phyloP scores from a whole-genome alignment of 2,888 invertebrate genomes.

The Agapetus fuscipes region DNA sequence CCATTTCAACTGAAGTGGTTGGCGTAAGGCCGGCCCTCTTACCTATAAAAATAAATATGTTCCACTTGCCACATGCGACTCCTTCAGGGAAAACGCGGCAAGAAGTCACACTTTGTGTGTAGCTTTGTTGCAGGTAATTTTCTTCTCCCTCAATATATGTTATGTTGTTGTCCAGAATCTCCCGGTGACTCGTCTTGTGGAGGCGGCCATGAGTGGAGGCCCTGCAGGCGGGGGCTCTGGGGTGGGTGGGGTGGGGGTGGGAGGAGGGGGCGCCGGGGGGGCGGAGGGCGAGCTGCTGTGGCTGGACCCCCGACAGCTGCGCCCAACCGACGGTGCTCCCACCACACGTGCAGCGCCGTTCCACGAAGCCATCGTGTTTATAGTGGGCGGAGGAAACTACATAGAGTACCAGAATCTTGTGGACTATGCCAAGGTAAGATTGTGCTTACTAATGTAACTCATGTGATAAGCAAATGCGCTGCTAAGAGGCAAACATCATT shows the following conservation, averaged over 20 bases:
- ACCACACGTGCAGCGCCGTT: slow-evolving; percentile 60
- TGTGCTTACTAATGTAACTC: too few species aligned
- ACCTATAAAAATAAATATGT: too few species aligned
- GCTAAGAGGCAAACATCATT: too few species aligned
- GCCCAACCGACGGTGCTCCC: slow-evolving; percentile 54
- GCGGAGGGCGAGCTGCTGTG: slow-evolving; percentile 86
- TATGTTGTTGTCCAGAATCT: slow-evolving; percentile 59
- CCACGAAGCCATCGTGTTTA: slow-evolving; percentile 82
- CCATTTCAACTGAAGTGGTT: too few species aligned
- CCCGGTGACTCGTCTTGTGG: slow-evolving; percentile 89
- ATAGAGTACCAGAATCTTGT: slow-evolving; percentile 98
- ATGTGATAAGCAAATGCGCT: too few species aligned
- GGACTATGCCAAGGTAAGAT: slow-evolving; percentile 76
- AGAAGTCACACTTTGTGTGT: too few species aligned
- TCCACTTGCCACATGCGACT: too few species aligned
- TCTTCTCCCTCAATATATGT: too few species aligned
- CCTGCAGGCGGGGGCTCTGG: slow-evolving; percentile 74
- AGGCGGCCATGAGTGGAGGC: slow-evolving; percentile 61
- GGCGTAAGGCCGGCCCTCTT: too few species aligned
- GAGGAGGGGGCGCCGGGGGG: slow-evolving; percentile 46
- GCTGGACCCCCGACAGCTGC: slow-evolving; percentile 90
- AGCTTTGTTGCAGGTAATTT: too few species aligned
- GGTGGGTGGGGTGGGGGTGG: slow-evolving; percentile 52
- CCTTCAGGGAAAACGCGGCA: too few species aligned
- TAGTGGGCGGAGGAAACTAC: slow-evolving; percentile 94